Evolutionary conservation across 2,113 vertebrate genomes (phyloP).

Genomic region (Rhynchopsitta pachyrhyncha): DNA sequence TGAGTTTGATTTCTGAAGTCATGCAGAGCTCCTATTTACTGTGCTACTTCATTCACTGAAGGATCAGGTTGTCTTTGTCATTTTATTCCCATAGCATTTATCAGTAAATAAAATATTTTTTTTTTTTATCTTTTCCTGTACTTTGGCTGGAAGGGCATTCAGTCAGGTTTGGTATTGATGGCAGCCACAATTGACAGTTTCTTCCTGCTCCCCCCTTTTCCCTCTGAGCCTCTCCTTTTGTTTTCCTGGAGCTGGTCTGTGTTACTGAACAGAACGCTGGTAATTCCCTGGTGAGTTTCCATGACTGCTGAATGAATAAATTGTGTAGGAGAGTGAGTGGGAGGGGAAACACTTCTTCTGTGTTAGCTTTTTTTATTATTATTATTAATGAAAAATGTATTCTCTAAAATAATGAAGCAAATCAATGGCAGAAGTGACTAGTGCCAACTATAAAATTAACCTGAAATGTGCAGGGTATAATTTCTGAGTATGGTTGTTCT

Average conservation of each 20-base stretch:
- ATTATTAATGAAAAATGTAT: neutral
- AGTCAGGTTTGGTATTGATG: neutral
- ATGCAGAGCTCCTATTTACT: neutral
- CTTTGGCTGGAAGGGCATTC: neutral
- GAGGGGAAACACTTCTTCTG: neutral
- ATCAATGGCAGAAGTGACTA: neutral
- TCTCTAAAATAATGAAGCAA: neutral
- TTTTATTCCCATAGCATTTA: neutral
- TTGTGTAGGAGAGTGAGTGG: neutral
- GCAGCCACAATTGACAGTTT: neutral
- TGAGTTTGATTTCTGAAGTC: neutral
- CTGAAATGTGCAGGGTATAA: neutral
- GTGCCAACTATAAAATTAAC: neutral
- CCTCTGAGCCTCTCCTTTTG: neutral
- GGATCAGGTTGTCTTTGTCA: neutral
- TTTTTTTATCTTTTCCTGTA: neutral
- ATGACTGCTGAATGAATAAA: constrained; percentile 36
- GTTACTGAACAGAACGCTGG: constrained; percentile 33
- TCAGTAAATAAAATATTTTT: neutral
- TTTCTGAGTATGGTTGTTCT: neutral
- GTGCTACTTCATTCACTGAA: neutral
- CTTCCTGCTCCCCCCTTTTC: neutral
- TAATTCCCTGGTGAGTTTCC: constrained; percentile 35
- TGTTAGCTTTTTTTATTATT: neutral
- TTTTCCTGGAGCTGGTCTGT: neutral